These are phyloP conservation scores for Umimayanthus chanpuru DNA, from an alignment of 92 coral and sea anemone genomes.

Conservation along the genomic window DNA sequence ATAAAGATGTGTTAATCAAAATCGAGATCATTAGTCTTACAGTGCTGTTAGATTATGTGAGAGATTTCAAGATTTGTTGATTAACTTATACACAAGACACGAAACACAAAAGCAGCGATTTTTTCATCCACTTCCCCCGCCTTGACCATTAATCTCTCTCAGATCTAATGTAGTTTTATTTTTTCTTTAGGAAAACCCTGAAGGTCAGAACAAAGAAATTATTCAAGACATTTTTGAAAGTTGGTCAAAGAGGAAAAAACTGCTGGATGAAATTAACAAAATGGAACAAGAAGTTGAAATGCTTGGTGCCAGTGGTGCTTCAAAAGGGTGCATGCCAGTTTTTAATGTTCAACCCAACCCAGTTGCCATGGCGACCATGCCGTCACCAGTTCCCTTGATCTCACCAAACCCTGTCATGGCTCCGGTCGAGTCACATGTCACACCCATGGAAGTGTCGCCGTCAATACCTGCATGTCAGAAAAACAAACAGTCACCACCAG, in stretches of 20 bases:
- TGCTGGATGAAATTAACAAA: conserved; percentile 73
- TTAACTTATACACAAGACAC: no score
- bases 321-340: conserved; percentile 1
- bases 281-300: conserved; percentile 72
- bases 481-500: conserved; percentile 8
- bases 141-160: background rate
- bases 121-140: background rate
- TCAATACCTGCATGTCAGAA: background rate
- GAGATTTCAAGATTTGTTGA: no score
- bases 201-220: conserved; percentile 55
- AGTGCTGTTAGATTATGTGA: no score
- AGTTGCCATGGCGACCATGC: background rate
- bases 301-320: conserved; percentile 30
- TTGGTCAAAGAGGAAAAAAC: conserved; percentile 69
- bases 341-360: background rate
- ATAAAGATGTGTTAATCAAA: no score
- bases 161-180: background rate
- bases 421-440: background rate
- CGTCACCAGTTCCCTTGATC: background rate
- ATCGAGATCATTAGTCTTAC: no score
- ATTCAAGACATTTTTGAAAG: conserved; percentile 71
- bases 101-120: no score
- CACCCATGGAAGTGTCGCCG: background rate
- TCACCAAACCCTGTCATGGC: background rate
- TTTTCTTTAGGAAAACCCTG: conserved; percentile 17